A percentile compares a stretch with the other conserved stretches of the same genome.
These are phyloP conservation scores for Lymantria dispar DNA, from an alignment of 2,888 invertebrate species.

Conservation along the genomic window DNA sequence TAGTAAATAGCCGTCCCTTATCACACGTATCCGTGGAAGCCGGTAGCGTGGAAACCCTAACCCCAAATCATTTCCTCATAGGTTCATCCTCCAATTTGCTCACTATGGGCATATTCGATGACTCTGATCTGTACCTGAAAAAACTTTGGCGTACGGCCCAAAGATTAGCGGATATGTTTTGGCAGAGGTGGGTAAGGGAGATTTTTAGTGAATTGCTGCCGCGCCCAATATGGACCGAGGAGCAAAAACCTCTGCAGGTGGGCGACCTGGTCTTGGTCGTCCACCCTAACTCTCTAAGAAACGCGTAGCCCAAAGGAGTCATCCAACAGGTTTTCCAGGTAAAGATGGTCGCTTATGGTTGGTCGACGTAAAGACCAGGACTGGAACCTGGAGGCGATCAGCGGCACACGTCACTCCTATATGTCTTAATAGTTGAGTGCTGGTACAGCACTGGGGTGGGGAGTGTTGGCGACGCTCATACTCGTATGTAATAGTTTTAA, in stretches of 20 bases:
- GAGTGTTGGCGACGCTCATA: constrained; percentile 1
- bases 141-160: constrained; percentile 3
- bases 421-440: too few relatives aligned
- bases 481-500: too few relatives aligned
- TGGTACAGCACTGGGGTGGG: constrained; percentile 4
- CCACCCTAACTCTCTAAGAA: constrained; percentile 6
- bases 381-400: too few relatives aligned
- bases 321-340: constrained; percentile 4
- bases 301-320: constrained; percentile 8
- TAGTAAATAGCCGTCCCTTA: too few relatives aligned
- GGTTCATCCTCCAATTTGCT: neutral
- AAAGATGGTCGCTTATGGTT: constrained; percentile 7
- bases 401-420: too few relatives aligned
- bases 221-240: constrained; percentile 8
- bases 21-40: too few relatives aligned
- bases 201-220: constrained; percentile 9
- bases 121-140: neutral
- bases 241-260: constrained; percentile 5
- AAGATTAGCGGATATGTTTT: too few relatives aligned
- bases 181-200: constrained; percentile 15
- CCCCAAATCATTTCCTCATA: neutral
- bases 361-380: constrained; percentile 8
- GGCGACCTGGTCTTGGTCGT: constrained; percentile 12
- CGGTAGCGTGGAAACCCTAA: neutral
- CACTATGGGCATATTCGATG: neutral